Base-by-base conservation (phyloP, 2,113 vertebrate species). In the Hirundichthys speculiger region DNA sequence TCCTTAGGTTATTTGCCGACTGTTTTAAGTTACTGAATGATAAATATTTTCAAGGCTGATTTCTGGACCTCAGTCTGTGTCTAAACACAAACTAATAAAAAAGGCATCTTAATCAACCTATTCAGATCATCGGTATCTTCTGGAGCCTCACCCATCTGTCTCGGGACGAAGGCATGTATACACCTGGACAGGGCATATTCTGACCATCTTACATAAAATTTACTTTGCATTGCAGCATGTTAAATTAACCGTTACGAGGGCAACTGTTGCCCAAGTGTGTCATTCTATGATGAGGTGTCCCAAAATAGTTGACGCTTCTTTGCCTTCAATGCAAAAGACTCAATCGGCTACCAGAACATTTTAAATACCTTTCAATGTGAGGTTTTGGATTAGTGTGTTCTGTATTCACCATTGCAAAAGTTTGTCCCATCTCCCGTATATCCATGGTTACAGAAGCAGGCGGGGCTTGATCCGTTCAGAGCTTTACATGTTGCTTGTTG, bases 351-450 rank as follows among this genome's bases (percentile, higher is more conserved):
- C 60, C 52, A 30, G 25, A 41, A 60, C 39, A 38, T 9, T 27
- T 20, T 3, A 16, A 46, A 20, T 25, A 40, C 18, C 48, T 16
- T 38, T 21, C 22, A 10, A 41, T 48, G 20, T 22, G 19, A 13
- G 8, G 3, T 2, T 21, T 19, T 34, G 16, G 25, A 38, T 56
- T 27, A 69, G 30, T 58, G 18, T 50, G 14, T 4, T 68, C 25
- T 30, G 55, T 71, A 81, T 77, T 90, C 77, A 94, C 93, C 93
- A 2, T 65, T 30, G 63, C 93, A 94, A 54, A 82, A 76, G 0
- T 0, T 73, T 10, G 48, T 88, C 61, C 93, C 93, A 30, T 93
- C 72, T 40, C 93, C 93, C 1, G 87, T 90, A 64, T 80, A 93
- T 73, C 93, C 93, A 3, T 5, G 54, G 0, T 84, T 77, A 77